These are phyloP conservation scores for Polymixis lichenea DNA, from an alignment of 2,888 invertebrate genomes.

Conservation along the genomic window DNA sequence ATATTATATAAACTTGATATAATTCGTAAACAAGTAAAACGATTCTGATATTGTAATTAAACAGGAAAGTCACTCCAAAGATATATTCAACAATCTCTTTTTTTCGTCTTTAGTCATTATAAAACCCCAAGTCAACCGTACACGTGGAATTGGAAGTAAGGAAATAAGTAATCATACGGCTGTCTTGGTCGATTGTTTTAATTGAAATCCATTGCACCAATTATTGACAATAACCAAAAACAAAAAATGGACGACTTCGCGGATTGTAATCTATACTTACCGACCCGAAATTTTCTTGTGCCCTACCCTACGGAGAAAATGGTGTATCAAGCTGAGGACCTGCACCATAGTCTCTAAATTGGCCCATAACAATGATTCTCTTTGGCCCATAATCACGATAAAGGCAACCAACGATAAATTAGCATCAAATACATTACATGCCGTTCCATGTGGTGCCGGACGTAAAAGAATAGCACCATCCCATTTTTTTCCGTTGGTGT, in stretches of 20 bases:
- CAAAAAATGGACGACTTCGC: too few species aligned
- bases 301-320: background rate
- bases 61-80: conserved; percentile 15
- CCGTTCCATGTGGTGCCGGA: too few species aligned
- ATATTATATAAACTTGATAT: conserved; percentile 19
- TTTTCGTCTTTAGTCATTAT: background rate
- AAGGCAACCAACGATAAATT: background rate
- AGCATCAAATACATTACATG: too few species aligned
- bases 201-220: too few species aligned
- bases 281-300: background rate
- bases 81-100: background rate
- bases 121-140: too few species aligned
- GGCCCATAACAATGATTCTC: too few species aligned
- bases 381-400: background rate
- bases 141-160: background rate
- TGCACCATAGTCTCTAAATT: background rate
- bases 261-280: background rate
- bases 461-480: too few species aligned
- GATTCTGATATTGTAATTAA: conserved; percentile 14
- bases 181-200: background rate
- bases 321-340: background rate
- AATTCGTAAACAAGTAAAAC: conserved; percentile 32
- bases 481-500: too few species aligned
- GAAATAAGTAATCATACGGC: background rate
- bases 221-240: too few species aligned